These are phyloP conservation scores for Xerus inauris DNA, from an alignment of 2,113 vertebrate genomes.

Conservation along the genomic window DNA sequence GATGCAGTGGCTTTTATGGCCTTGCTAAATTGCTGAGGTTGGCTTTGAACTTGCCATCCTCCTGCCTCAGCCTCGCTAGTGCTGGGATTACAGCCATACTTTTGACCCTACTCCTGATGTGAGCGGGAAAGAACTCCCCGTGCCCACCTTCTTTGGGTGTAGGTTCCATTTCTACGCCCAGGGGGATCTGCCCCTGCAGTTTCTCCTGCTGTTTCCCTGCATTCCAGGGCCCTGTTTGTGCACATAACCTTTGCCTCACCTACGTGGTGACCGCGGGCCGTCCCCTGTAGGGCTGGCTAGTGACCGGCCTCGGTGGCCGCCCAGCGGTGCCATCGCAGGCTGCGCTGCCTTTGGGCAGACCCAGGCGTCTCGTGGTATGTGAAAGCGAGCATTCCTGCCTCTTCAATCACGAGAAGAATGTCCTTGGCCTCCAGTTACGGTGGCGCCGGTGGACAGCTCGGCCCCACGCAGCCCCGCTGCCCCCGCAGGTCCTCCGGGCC, in stretches of 20 bases:
- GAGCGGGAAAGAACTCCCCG: background rate
- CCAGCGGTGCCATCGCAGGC: background rate
- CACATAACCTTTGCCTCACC: slow-evolving; percentile 18
- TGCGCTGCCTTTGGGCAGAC: background rate
- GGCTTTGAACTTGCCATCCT: too few relatives aligned
- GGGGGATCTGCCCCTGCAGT: background rate
- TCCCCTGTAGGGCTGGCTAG: background rate
- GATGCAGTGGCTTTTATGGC: too few relatives aligned
- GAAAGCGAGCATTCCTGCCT: background rate
- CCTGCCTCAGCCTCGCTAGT: too few relatives aligned
- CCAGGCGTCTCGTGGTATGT: background rate
- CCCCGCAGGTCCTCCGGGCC: too few relatives aligned
- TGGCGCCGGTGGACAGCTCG: too few relatives aligned
- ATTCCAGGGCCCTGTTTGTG: background rate
- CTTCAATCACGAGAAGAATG: background rate
- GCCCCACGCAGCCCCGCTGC: too few relatives aligned
- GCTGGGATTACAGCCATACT: too few relatives aligned
- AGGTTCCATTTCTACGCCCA: background rate
- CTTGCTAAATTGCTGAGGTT: too few relatives aligned
- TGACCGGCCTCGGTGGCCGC: background rate
- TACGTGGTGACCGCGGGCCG: background rate
- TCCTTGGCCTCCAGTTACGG: background rate
- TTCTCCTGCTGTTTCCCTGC: background rate
- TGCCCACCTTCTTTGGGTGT: background rate
- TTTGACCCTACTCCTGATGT: background rate